Evolutionary conservation across 2,113 vertebrate species (phyloP), one percentile per base, ranked within the genome.

Genomic region (Steatornis caripensis): DNA sequence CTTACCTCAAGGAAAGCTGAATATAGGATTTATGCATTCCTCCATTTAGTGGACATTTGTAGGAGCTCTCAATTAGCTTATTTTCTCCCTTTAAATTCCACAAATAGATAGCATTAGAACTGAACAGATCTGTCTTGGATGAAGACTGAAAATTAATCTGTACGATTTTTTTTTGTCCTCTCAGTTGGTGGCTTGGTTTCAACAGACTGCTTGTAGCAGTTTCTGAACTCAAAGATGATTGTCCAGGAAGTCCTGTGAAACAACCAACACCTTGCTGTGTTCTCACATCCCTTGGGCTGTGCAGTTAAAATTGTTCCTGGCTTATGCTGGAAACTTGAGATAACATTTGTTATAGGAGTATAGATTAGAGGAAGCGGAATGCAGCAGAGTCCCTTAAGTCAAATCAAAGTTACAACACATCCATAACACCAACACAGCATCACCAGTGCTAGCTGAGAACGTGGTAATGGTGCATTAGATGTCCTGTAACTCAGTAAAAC

Each of bases 401-500:
- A 58, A 70, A 62, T 70, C 49, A 75, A 78, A 78, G 41, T 22
- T 19, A 29, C 55, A 75, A 23, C 41, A 48, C 34, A 45, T 12
- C 10, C 15, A 8, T 10, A 84, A 65, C 16, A 71, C 30, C 30
- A 75, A 36, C n/a, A 43, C 13, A n/a, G 15, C 41, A 91, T 22
- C 60, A 3, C 30, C 41, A 37, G 19, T 18, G 7, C 48, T 29
- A 46, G 22, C 34, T 55, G 46, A 55, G 54, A 84, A 27, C 5
- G 3, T 0, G 0, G 27, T 57, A 43, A 65, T 1, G 5, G 74
- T 36, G 23, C 23, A 68, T 46, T 37, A 58, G 17, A 36, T 2
- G 4, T 37, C 54, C 45, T 18, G 5, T 19, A 90, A 75, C 66
- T 18, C 53, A 75, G 36, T 16, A 88, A 78, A 86, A 58, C 5